Evolutionary conservation across 64 coral and sea anemone species (phyloP).

Genomic region (Platygyra sinensis): DNA sequence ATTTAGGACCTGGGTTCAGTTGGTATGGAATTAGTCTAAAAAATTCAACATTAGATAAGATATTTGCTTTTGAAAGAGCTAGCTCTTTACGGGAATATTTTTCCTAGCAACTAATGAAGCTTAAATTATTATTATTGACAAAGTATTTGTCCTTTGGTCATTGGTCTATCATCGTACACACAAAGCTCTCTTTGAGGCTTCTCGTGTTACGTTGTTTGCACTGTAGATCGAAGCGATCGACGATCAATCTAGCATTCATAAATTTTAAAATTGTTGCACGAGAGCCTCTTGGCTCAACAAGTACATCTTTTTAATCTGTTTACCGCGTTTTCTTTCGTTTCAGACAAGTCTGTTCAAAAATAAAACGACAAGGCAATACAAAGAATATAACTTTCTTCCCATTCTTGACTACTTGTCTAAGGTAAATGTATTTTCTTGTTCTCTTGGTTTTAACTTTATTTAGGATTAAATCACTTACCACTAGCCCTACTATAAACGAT

Average conservation of each 20-base stretch:
- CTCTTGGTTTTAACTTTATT: too few relatives aligned
- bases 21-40: not conserved
- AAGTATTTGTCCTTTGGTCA: constrained; percentile 8
- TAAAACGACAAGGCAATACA: constrained; percentile 71
- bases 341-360: constrained; percentile 82
- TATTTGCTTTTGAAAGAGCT: not conserved
- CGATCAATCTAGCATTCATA: too few relatives aligned
- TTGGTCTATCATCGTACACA: not conserved
- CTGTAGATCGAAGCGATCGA: too few relatives aligned
- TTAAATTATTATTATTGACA: not conserved
- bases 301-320: not conserved
- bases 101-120: not conserved
- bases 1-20: not conserved
- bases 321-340: constrained; percentile 14
- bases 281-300: too few relatives aligned
- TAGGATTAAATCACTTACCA: too few relatives aligned
- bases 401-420: constrained; percentile 69
- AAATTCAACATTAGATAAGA: not conserved
- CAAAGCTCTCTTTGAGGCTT: not conserved
- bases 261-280: too few relatives aligned
- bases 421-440: constrained; percentile 15
- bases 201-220: not conserved
- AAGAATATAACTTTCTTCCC: constrained; percentile 77
- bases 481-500: too few relatives aligned
- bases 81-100: not conserved